These are phyloP conservation scores for Callipepla californica DNA, from an alignment of 2,113 vertebrate species.

Conservation along the genomic window DNA sequence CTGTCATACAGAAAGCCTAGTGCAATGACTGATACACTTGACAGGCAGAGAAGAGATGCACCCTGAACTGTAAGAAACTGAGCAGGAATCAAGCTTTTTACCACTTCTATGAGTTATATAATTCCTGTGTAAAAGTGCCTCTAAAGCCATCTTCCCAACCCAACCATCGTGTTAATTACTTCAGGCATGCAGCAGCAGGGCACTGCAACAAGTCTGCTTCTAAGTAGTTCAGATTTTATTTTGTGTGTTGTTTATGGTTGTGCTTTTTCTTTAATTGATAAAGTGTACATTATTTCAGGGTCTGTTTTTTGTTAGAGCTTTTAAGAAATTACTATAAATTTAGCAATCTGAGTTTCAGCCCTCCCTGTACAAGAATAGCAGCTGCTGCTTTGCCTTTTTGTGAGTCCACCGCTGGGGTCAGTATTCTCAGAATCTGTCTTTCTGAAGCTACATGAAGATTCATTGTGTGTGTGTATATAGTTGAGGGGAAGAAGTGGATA, in stretches of 20 bases:
- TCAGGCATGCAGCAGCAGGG: neutral
- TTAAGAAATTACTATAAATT: neutral
- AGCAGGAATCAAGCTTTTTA: neutral
- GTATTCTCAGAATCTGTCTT: neutral
- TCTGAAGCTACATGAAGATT: neutral
- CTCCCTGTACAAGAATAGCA: fast-evolving
- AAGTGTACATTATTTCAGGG: fast-evolving
- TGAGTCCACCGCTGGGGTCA: neutral
- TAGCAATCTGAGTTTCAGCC: neutral
- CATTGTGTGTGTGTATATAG: fast-evolving
- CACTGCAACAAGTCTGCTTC: neutral
- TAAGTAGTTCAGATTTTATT: neutral
- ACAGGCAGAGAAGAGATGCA: neutral
- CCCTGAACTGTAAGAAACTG: neutral
- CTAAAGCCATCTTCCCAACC: neutral
- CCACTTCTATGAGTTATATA: neutral
- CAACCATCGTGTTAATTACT: neutral
- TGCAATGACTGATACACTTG: neutral
- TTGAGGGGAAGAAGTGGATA: neutral
- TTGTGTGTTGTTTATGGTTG: neutral
- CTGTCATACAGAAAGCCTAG: neutral
- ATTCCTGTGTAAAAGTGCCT: neutral
- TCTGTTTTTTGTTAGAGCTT: neutral
- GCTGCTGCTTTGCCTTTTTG: neutral
- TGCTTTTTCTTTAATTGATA: neutral